Evolutionary conservation across 2,113 vertebrate species (phyloP), one percentile per base, ranked within the genome.

Genomic region (Ceyx cyanopectus): DNA sequence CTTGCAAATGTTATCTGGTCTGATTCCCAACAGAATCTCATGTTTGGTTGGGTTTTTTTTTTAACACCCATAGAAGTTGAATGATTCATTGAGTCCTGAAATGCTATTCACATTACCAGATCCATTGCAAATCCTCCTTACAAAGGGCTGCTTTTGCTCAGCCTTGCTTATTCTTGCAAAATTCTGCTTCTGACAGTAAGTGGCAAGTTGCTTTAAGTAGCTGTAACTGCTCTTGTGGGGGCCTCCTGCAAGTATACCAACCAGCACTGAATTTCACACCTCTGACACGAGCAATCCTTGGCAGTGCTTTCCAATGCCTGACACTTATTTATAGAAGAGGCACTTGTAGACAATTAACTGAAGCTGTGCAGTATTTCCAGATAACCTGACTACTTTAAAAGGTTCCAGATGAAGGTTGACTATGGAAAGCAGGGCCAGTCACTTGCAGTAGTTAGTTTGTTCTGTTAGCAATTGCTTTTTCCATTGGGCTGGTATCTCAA

Each of bases 251-350:
- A 63, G 81, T 13, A 22, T 41, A 41, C 37, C 60, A 60, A 17
- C 32, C 60, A 69, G 58, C 69, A 73, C 4, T 94, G 74, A 87
- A 89, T 96, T 92, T 92, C 85, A 87, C 79, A 87, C 77, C 80
- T 95, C 80, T 92, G 83, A 92, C 67, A 46, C 43, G 62, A 70
- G 53, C 92, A 85, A 63, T 54, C 74, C 67, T 76, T 48, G 60
- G 68, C 20, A 95, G 74, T 50, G 48, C 70, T 81, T 92, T 81
- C 79, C 3, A 2, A 61, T 43, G 56, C 40, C 46, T 90, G 70
- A 61, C 63, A 87, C 29, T 13, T 57, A 73, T 82, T 86, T 86
- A 74, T 48, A 85, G 51, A 81, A 92, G 89, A 90, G 89, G 56
- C 53, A 76, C 81, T 95, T 5, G 15, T 53, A 87, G 58, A 57